Percentiles rank a stretch among this genome's conserved stretches.
Conservation (phyloP, 2,113 vertebrate species). For the Alces alces region DNA sequence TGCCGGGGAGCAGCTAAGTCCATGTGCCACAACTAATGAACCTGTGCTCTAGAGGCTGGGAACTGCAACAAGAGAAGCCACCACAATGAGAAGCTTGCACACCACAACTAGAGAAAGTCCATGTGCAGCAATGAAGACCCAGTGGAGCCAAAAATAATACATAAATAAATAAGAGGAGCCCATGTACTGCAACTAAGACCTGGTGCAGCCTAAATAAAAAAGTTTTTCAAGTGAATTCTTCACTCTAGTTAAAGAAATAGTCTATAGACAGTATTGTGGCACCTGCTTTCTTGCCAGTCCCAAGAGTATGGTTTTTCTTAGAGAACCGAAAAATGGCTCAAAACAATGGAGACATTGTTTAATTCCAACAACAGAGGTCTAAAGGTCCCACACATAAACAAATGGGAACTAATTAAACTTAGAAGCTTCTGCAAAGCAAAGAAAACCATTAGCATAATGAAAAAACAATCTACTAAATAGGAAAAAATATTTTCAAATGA, state of each 20-base stretch:
- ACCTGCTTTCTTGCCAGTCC: neutral
- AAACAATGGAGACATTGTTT: neutral
- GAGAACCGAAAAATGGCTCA: neutral
- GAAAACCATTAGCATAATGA: neutral
- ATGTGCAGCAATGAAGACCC: neutral
- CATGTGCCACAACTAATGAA: neutral
- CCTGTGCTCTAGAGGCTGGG: neutral
- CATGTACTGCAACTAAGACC: neutral
- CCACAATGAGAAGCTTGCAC: neutral
- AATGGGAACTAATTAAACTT: neutral
- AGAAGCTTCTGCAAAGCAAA: neutral
- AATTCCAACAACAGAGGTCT: neutral
- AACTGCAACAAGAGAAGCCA: neutral
- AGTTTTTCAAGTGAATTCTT: neutral
- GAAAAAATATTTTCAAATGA: neutral
- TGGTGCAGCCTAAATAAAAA: neutral
- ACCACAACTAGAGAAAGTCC: neutral
- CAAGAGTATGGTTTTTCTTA: fast-evolving
- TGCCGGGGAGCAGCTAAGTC: neutral
- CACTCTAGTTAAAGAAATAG: neutral
- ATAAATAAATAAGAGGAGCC: neutral
- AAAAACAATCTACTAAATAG: neutral
- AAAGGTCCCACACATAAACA: neutral
- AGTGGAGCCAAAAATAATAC: neutral
- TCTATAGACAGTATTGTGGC: neutral